phyloP scores from a whole-genome alignment of 2,888 invertebrate species.

The Thera obeliscata region DNA sequence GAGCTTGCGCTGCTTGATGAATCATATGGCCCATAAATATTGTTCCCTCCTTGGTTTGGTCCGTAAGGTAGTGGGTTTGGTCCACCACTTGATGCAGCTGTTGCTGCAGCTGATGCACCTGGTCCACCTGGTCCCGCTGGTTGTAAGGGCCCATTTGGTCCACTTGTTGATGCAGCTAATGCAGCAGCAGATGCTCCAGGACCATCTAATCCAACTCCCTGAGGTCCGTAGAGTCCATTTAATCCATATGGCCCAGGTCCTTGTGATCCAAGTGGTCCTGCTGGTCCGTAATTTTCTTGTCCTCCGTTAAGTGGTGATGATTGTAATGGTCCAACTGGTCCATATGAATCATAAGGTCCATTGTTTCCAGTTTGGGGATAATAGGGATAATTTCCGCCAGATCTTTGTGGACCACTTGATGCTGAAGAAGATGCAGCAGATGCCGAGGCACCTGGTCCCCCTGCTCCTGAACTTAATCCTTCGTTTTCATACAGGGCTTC shows the following conservation, averaged over 20 bases:
- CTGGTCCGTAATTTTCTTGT: too few species aligned
- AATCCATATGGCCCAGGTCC: too few species aligned
- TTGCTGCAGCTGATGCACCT: background rate
- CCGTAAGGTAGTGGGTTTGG: background rate
- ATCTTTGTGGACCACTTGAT: background rate
- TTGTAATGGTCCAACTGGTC: too few species aligned
- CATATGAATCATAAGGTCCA: too few species aligned
- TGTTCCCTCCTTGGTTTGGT: too few species aligned
- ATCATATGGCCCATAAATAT: too few species aligned
- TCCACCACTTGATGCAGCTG: background rate
- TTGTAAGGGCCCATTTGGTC: background rate
- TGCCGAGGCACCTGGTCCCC: background rate
- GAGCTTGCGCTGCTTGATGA: background rate
- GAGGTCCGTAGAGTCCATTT: too few species aligned
- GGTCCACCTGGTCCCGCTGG: constrained; percentile 17
- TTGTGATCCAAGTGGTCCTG: background rate
- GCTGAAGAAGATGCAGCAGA: background rate
- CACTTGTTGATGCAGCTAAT: background rate
- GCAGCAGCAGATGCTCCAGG: constrained; percentile 4
- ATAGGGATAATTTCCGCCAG: too few species aligned
- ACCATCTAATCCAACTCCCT: constrained; percentile 11
- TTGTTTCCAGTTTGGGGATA: too few species aligned
- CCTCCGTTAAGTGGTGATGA: too few species aligned
- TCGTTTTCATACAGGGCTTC: background rate
- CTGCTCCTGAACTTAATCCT: background rate